A percentile compares a stretch with the other conserved stretches of the same genome.
phyloP scores from a whole-genome alignment of 2,113 vertebrate genomes.

The Zosterops borbonicus region DNA sequence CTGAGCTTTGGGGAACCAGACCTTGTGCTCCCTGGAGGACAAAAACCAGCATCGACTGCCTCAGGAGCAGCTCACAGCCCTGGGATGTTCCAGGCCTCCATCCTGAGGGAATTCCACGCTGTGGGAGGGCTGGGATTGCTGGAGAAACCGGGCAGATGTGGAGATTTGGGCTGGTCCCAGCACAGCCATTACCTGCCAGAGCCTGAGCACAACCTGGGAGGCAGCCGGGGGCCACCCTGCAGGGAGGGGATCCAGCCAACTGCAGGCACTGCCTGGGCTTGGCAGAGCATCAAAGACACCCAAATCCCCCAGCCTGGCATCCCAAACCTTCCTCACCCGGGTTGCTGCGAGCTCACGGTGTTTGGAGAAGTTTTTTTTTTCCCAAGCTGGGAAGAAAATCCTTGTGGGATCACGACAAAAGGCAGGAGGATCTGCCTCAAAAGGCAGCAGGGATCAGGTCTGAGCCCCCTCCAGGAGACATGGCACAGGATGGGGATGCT shows the following conservation, averaged over 20 bases:
- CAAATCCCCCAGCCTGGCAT: neutral
- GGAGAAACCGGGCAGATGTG: neutral
- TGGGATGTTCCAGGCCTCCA: fast-evolving
- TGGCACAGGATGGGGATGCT: neutral
- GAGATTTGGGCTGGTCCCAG: neutral
- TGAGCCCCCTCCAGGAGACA: neutral
- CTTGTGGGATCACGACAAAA: neutral
- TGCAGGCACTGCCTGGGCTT: neutral
- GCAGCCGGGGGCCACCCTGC: neutral
- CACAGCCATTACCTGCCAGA: neutral
- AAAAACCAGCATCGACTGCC: fast-evolving
- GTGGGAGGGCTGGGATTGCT: neutral
- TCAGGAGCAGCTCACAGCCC: neutral
- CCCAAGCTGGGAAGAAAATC: neutral
- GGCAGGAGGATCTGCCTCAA: too few relatives aligned
- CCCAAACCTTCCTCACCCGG: fast-evolving
- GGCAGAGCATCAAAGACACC: constrained; percentile 14
- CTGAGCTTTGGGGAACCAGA: fast-evolving
- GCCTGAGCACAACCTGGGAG: neutral
- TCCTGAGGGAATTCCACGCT: fast-evolving
- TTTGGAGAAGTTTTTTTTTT: neutral
- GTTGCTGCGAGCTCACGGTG: neutral
- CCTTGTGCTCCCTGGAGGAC: fast-evolving
- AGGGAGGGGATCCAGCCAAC: neutral
- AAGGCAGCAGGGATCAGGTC: neutral